Evolutionary conservation across 2,113 vertebrate genomes (phyloP).

Genomic region (Antigone vipio): DNA sequence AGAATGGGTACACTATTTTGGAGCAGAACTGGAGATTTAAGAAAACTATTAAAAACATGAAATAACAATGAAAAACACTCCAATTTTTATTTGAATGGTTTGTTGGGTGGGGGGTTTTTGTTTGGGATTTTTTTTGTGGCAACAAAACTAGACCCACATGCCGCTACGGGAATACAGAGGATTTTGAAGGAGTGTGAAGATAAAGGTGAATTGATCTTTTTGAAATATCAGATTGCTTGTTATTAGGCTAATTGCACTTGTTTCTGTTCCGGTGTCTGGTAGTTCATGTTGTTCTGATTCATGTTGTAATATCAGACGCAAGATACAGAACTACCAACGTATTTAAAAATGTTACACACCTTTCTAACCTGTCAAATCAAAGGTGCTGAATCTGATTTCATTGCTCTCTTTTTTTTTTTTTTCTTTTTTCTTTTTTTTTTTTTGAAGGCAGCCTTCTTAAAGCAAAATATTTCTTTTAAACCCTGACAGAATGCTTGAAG

Average conservation of each 20-base stretch:
- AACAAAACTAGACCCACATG: not conserved
- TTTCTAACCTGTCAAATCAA: not conserved
- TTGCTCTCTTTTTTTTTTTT: not conserved
- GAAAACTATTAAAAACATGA: not conserved
- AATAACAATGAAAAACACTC: not conserved
- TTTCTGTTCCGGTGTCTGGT: not conserved
- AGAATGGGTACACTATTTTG: not conserved
- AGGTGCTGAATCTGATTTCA: not conserved
- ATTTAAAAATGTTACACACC: not conserved
- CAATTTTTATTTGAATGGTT: not conserved
- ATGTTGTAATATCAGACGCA: not conserved
- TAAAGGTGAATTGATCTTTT: not conserved
- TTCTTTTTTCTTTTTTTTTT: not conserved
- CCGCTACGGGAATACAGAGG: not conserved
- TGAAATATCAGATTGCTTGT: not conserved
- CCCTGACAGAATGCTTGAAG: not conserved
- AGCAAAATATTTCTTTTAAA: not conserved
- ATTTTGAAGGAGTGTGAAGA: not conserved
- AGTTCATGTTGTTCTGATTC: not conserved
- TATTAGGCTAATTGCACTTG: not conserved
- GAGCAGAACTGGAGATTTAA: not conserved
- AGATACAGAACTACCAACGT: not conserved
- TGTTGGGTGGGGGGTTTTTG: not conserved
- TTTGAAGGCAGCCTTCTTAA: not conserved
- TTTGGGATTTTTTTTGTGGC: not conserved